Evolutionary conservation across 2,797 vertebrate species (phyloP).

Genomic region (Podargus strigoides): DNA sequence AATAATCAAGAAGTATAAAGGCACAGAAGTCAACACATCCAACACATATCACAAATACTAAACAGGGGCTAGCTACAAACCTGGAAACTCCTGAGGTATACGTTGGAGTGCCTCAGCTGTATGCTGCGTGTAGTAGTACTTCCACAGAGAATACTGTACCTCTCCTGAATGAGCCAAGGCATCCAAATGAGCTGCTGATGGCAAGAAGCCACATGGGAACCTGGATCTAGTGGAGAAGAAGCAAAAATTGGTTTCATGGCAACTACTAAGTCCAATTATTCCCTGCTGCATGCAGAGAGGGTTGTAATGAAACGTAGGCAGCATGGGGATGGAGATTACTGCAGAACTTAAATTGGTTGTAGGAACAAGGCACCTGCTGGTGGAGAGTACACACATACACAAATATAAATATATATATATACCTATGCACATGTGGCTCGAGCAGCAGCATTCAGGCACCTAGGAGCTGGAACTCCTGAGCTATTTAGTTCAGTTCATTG

Average conservation of each 20-base stretch:
- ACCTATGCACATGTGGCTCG: rapidly evolving
- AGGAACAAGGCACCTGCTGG: not conserved
- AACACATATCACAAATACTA: not conserved
- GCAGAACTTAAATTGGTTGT: not conserved
- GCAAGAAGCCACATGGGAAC: not conserved
- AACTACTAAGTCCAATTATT: not conserved
- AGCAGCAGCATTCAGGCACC: not conserved
- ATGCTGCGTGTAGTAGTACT: not conserved
- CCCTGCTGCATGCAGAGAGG: not conserved
- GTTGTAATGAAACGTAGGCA: not conserved
- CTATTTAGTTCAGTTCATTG: not conserved
- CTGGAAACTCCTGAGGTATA: not conserved
- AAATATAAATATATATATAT: too few species aligned
- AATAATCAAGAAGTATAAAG: not conserved
- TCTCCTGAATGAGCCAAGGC: not conserved
- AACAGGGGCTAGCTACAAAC: not conserved
- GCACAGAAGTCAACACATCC: not conserved
- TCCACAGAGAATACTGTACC: not conserved
- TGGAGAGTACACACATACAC: rapidly evolving
- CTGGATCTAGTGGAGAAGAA: not conserved
- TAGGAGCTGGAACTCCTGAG: not conserved
- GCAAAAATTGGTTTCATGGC: not conserved
- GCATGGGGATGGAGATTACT: not conserved
- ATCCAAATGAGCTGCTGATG: not conserved
- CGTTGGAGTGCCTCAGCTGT: not conserved